Evolutionary conservation across 2,888 invertebrate genomes (phyloP), one percentile per base, ranked within the genome.

Genomic region (Synergus gifuensis): DNA sequence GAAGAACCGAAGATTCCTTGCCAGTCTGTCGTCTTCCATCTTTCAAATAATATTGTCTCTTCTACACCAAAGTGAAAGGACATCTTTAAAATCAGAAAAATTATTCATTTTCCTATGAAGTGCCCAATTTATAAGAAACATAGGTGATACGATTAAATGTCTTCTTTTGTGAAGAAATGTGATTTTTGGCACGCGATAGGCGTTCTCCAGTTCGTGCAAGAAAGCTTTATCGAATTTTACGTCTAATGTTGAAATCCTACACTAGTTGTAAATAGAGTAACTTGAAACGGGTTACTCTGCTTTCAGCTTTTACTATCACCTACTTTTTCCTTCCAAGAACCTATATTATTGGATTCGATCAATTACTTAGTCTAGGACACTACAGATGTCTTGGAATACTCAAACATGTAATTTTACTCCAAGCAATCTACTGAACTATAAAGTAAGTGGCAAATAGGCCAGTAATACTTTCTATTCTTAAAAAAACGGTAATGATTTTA

Each of bases 1-100:
- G 94, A 94, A 0, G 96, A 95, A 14, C 94, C 93, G 0, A 95
- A 88, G 87, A 96, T 92, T 22, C 93, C 93, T 69, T 92, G 90
- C 81, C 90, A 87, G 62, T 92, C 90, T 5, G 89, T 87, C 9
- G 93, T 92, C 78, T 89, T 90, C 94, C 94, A 94, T 83, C 89
- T 91, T 46, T 93, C 87, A 84, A 94, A 94, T 8, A 94, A 89
- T 81, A 94, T 93, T 22, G 91, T 92, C 85, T 93, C 94, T 2
- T 83, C 83, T n/a, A 92, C 90, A 9, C 93, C 93, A 81, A 92
- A 90, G 85, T 94, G 94, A 88, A 94, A 94, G 76, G 88, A 90
- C 94, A 94, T 94, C 92, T 93, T 81, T 12, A 84, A 85, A n/a
- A 66, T 22, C 36, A 73, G 54, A 44, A 80, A 69, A 77, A 14